These are phyloP conservation scores for Amphipyra tragopoginis DNA, from an alignment of 2,888 invertebrate species.

Conservation along the genomic window DNA sequence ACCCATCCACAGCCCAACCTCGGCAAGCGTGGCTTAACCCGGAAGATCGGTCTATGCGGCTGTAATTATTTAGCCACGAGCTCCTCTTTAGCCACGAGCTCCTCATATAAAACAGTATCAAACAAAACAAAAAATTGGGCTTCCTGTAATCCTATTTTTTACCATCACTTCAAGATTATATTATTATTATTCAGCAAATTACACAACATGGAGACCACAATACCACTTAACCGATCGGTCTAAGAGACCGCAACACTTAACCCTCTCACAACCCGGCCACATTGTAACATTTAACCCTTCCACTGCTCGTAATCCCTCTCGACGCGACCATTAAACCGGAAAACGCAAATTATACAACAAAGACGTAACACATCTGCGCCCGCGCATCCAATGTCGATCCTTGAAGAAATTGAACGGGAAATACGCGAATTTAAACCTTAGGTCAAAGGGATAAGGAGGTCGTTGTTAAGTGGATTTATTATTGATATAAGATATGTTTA, in stretches of 20 bases:
- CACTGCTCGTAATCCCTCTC: constrained; percentile 74
- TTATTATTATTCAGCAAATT: neutral
- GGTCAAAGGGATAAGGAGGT: constrained; percentile 57
- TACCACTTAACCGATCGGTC: constrained; percentile 33
- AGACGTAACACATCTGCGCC: constrained; percentile 87
- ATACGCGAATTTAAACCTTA: constrained; percentile 58
- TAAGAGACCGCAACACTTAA: constrained; percentile 14
- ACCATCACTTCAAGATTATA: neutral
- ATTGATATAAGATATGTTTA: constrained; percentile 87
- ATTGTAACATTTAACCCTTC: constrained; percentile 75
- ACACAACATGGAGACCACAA: constrained; percentile 25
- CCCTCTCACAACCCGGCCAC: constrained; percentile 38
- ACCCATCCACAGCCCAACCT: too few species aligned
- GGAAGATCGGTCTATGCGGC: too few species aligned
- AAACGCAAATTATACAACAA: constrained; percentile 89
- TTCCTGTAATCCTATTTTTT: too few species aligned
- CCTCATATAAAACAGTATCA: too few species aligned
- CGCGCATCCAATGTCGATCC: constrained; percentile 65
- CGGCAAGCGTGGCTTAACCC: too few species aligned
- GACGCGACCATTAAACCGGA: constrained; percentile 87
- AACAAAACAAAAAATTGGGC: too few species aligned
- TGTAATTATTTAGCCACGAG: too few species aligned
- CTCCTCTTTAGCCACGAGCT: too few species aligned
- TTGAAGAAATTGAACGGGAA: constrained; percentile 36
- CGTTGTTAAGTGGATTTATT: constrained; percentile 76